phyloP scores from a whole-genome alignment of 1,140 invertebrate species.

The Danaus melanippus region DNA sequence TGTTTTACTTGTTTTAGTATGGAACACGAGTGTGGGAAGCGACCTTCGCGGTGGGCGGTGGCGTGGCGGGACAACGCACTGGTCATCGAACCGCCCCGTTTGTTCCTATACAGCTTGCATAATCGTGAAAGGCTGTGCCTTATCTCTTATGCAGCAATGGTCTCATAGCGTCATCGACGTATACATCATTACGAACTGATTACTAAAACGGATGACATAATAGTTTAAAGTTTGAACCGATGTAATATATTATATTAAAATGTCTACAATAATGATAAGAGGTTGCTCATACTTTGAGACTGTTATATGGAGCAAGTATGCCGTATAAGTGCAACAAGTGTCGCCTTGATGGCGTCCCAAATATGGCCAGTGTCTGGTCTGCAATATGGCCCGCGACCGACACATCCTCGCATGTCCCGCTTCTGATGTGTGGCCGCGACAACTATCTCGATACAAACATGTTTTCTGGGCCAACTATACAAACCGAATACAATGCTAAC shows the following conservation, averaged over 20 bases:
- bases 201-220: slow-evolving; percentile 11
- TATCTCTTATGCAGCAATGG: slow-evolving; percentile 50
- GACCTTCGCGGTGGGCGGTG: slow-evolving; percentile 63
- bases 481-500: not conserved
- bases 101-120: slow-evolving; percentile 52
- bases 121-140: slow-evolving; percentile 46
- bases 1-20: slow-evolving; percentile 28
- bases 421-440: slow-evolving; percentile 33
- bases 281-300: slow-evolving; percentile 29
- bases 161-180: slow-evolving; percentile 23
- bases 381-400: slow-evolving; percentile 62
- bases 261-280: slow-evolving; percentile 40
- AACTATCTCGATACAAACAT: slow-evolving; percentile 30
- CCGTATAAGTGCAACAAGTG: slow-evolving; percentile 71
- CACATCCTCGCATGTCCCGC: slow-evolving; percentile 51
- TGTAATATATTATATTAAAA: slow-evolving; percentile 27
- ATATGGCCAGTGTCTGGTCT: slow-evolving; percentile 54
- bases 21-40: slow-evolving; percentile 40
- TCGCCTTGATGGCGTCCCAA: slow-evolving; percentile 63
- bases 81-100: slow-evolving; percentile 62
- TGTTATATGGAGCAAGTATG: slow-evolving; percentile 59
- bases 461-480: slow-evolving; percentile 27
- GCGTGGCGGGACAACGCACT: slow-evolving; percentile 56
- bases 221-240: slow-evolving; percentile 25
- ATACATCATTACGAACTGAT: slow-evolving; percentile 13